Evolutionary conservation across 2,113 vertebrate species (phyloP).

Genomic region (Phrynosoma platyrhinos): DNA sequence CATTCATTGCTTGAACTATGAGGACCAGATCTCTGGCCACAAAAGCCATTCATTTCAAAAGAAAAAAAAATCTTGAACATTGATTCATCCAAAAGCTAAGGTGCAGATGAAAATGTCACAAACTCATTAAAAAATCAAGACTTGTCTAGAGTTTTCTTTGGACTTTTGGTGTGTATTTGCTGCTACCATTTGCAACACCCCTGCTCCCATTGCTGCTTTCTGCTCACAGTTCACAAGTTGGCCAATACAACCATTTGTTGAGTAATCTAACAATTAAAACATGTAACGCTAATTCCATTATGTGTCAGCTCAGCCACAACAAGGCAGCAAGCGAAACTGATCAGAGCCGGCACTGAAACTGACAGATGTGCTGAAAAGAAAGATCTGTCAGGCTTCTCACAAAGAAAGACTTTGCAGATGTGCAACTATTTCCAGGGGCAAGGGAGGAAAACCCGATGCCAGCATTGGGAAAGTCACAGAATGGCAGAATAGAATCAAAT

Average conservation of each 20-base stretch:
- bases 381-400: not conserved
- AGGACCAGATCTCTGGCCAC: not conserved
- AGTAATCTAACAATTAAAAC: constrained; percentile 28
- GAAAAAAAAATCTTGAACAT: not conserved
- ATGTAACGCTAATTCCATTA: not conserved
- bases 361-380: constrained; percentile 4
- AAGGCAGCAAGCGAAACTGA: constrained; percentile 4
- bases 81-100: not conserved
- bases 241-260: constrained; percentile 1
- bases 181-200: not conserved
- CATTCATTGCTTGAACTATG: not conserved
- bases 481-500: not conserved
- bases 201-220: not conserved
- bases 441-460: not conserved
- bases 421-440: constrained; percentile 1
- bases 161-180: not conserved
- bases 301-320: constrained; percentile 1
- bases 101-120: not conserved
- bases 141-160: not conserved
- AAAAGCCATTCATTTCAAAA: not conserved
- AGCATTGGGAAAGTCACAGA: not conserved
- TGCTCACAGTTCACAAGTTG: not conserved
- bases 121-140: not conserved
- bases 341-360: not conserved
- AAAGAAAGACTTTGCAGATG: not conserved